phyloP scores from a whole-genome alignment of 2,888 invertebrate species.

The Apodemia hepburni region DNA sequence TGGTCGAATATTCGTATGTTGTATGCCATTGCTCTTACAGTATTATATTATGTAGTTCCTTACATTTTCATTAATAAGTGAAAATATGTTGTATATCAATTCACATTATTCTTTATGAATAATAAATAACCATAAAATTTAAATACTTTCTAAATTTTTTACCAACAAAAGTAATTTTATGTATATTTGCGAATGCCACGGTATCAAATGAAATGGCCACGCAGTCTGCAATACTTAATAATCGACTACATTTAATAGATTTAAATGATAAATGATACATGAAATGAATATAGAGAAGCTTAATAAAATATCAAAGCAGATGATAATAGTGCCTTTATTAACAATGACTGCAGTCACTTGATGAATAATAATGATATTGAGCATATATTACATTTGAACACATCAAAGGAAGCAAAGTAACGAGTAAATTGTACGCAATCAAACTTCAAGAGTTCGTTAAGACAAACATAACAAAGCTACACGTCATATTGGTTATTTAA shows the following conservation, averaged over 20 bases:
- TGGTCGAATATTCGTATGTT: neutral
- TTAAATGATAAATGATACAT: slow-evolving; percentile 25
- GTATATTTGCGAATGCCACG: slow-evolving; percentile 11
- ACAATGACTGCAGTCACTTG: slow-evolving; percentile 15
- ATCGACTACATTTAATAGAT: slow-evolving; percentile 1
- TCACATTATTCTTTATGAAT: neutral
- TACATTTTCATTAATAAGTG: neutral
- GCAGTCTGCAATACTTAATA: slow-evolving; percentile 29
- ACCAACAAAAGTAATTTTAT: neutral
- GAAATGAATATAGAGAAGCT: slow-evolving; percentile 25
- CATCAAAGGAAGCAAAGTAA: slow-evolving; percentile 64
- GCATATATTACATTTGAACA: slow-evolving; percentile 70
- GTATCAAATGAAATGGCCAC: slow-evolving; percentile 28
- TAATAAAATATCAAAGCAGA: slow-evolving; percentile 1
- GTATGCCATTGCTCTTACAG: too few relatives aligned
- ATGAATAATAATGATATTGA: slow-evolving; percentile 44
- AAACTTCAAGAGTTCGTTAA: slow-evolving; percentile 3
- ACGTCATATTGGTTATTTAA: slow-evolving; percentile 42
- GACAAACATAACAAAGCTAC: slow-evolving; percentile 30
- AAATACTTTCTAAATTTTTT: neutral
- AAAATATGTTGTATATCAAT: neutral
- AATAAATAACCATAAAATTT: neutral
- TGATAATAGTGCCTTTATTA: slow-evolving; percentile 25
- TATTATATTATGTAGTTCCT: neutral
- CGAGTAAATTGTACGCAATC: slow-evolving; percentile 13